A percentile compares a stretch with the other conserved stretches of the same genome.
Evolutionary conservation across 2,888 invertebrate species (phyloP).

Genomic region (Geotrupes spiniger): DNA sequence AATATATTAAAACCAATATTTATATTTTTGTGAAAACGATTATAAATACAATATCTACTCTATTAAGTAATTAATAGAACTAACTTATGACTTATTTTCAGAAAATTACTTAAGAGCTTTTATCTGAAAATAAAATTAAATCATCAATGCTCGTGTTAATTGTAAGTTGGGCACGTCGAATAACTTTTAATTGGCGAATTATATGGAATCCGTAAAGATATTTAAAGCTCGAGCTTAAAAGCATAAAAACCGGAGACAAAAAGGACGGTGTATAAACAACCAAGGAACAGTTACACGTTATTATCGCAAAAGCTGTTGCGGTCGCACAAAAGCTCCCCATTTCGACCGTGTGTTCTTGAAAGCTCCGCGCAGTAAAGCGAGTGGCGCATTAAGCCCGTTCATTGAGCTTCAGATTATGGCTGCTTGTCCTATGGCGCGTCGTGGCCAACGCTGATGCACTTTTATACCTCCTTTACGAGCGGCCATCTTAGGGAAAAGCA

Average conservation of each 20-base stretch:
- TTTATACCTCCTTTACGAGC: conserved; percentile 45
- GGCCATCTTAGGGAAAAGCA: conserved; percentile 41
- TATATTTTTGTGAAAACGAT: too few relatives aligned
- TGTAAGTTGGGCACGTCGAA: too few relatives aligned
- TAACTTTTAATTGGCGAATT: too few relatives aligned
- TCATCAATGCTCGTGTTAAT: too few relatives aligned
- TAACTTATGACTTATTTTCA: too few relatives aligned
- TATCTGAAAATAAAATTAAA: too few relatives aligned
- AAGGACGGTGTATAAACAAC: conserved; percentile 41
- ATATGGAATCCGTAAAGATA: too few relatives aligned
- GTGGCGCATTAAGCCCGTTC: conserved; percentile 46
- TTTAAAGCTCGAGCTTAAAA: too few relatives aligned
- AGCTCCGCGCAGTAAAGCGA: conserved; percentile 45
- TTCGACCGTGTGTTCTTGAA: conserved; percentile 30
- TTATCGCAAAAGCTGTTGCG: conserved; percentile 45
- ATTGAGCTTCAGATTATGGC: conserved; percentile 46
- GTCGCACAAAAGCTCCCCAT: conserved; percentile 39
- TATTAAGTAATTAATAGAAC: too few relatives aligned
- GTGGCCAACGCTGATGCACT: conserved; percentile 43
- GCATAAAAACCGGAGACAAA: conserved; percentile 25
- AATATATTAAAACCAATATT: too few relatives aligned
- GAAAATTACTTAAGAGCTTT: too few relatives aligned
- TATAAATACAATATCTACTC: too few relatives aligned
- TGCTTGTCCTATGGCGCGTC: conserved; percentile 43
- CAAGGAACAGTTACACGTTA: conserved; percentile 43